phyloP scores from a whole-genome alignment of 2,888 invertebrate genomes.

The Parapristionchus giblindavisi region DNA sequence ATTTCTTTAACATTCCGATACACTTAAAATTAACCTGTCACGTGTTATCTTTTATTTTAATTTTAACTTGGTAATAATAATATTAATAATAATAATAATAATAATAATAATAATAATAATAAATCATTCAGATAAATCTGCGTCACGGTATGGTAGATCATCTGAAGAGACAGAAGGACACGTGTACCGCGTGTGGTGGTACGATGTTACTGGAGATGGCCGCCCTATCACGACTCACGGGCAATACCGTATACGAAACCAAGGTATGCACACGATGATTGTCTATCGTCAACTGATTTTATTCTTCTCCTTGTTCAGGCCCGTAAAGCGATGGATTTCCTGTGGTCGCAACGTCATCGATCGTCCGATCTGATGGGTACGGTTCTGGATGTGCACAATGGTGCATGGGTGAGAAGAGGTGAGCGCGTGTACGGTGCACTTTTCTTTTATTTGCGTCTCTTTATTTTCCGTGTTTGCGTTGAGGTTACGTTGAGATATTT shows the following conservation, averaged over 20 bases:
- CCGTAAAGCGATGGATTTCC: conserved; percentile 91
- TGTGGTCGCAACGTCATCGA: conserved; percentile 92
- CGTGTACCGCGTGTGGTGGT: conserved; percentile 95
- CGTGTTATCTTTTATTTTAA: background rate
- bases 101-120: too few relatives aligned
- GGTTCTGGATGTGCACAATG: conserved; percentile 94
- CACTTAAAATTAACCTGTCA: background rate
- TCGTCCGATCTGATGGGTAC: conserved; percentile 92
- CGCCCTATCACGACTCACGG: conserved; percentile 82
- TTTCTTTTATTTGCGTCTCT: too few relatives aligned
- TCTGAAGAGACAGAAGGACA: conserved; percentile 61
- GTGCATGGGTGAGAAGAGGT: conserved; percentile 91
- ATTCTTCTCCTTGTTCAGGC: conserved; percentile 74
- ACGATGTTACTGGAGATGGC: conserved; percentile 98
- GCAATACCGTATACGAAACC: conserved; percentile 86
- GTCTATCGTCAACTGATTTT: too few relatives aligned
- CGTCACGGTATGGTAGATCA: conserved; percentile 67
- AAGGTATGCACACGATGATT: conserved; percentile 73
- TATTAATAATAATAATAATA: background rate
- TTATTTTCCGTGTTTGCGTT: too few relatives aligned
- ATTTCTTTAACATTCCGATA: background rate
- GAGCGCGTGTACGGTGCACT: conserved; percentile 36
- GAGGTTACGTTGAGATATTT: too few relatives aligned
- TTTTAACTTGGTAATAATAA: background rate
- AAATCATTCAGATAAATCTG: conserved; percentile 61